These are phyloP conservation scores for Microtus pennsylvanicus DNA, from an alignment of 2,113 vertebrate species.

Conservation along the genomic window DNA sequence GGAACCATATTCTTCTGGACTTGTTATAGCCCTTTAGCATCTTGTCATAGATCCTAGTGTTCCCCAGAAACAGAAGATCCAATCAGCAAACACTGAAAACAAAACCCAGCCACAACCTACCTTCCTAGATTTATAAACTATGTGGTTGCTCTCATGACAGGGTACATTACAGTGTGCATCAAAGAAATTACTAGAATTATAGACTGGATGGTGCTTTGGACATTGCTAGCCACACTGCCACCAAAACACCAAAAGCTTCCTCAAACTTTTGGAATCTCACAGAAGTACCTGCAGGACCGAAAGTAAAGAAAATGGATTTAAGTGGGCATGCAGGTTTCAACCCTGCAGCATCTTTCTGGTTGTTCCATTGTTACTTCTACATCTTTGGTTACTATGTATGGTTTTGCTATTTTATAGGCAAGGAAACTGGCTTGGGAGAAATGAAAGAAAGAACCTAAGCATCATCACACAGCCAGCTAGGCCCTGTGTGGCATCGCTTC, in stretches of 20 bases:
- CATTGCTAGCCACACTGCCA: neutral
- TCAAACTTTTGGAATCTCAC: neutral
- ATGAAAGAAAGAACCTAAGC: neutral
- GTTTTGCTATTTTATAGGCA: conserved; percentile 5
- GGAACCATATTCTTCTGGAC: neutral
- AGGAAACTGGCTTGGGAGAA: neutral
- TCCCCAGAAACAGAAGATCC: neutral
- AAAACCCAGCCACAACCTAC: neutral
- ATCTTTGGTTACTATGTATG: neutral
- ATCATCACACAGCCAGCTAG: neutral
- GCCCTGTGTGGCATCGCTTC: neutral
- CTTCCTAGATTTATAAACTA: neutral
- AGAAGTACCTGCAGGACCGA: neutral
- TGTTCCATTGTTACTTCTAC: neutral
- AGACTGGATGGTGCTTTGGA: neutral
- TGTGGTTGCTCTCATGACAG: too few species aligned
- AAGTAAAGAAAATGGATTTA: neutral
- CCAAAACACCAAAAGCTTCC: neutral
- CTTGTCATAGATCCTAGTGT: neutral
- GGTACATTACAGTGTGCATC: neutral
- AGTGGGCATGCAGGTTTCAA: neutral
- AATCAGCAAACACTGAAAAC: neutral
- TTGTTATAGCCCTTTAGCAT: neutral
- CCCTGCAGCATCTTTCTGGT: neutral
- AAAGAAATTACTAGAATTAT: neutral